Percentiles rank a stretch among this genome's conserved stretches.
These are phyloP conservation scores for Capreolus pygargus DNA, from an alignment of 2,113 vertebrate genomes.

Conservation along the genomic window DNA sequence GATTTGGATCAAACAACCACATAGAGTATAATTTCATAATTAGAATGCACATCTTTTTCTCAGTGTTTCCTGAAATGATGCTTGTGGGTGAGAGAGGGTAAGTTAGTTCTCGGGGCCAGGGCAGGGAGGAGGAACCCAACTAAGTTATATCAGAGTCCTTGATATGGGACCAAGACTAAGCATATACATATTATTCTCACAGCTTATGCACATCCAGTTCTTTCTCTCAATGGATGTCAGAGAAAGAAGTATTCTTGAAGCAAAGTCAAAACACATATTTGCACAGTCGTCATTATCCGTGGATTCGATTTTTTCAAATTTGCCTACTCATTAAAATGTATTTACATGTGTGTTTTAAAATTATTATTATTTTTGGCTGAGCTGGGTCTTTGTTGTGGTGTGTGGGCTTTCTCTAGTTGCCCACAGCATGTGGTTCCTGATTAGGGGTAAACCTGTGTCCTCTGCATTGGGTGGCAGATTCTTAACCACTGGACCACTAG, in stretches of 20 bases:
- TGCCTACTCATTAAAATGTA: not conserved
- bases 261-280: not conserved
- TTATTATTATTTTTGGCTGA: not conserved
- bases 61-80: not conserved
- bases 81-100: not conserved
- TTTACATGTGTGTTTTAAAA: not conserved
- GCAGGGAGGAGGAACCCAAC: not conserved
- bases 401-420: not conserved
- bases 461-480: not conserved
- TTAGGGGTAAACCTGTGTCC: not conserved
- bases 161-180: not conserved
- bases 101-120: not conserved
- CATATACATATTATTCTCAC: not conserved
- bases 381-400: not conserved
- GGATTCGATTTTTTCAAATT: not conserved
- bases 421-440: not conserved
- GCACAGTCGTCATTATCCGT: not conserved
- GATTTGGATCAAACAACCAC: not conserved
- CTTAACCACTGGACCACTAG: not conserved
- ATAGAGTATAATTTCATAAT: not conserved
- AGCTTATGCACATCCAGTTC: not conserved
- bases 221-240: not conserved
- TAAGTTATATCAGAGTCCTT: not conserved
- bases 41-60: not conserved
- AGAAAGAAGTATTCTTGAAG: not conserved